Evolutionary conservation across 1,140 invertebrate genomes (phyloP).

Genomic region (Ceratina calcarata): DNA sequence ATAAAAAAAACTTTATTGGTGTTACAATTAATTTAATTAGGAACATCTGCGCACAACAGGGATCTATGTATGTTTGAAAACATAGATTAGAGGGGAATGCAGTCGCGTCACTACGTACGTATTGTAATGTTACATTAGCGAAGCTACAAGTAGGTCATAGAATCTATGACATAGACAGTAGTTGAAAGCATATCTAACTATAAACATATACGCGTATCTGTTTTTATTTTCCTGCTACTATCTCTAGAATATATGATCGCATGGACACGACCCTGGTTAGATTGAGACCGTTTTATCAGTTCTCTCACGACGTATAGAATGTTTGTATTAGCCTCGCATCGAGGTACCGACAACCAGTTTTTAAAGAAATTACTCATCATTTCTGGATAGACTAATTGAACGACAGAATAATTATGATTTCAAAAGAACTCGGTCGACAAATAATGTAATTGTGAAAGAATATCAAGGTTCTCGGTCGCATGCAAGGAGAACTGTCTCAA

Average conservation of each 20-base stretch:
- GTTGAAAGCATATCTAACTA: too few relatives aligned
- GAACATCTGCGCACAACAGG: background rate
- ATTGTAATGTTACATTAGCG: background rate
- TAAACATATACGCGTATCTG: background rate
- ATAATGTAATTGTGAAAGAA: background rate
- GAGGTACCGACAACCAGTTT: background rate
- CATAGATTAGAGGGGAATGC: background rate
- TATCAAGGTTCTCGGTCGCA: background rate
- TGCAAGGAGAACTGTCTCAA: too few relatives aligned
- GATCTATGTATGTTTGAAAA: background rate
- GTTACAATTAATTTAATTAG: background rate
- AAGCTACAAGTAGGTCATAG: background rate
- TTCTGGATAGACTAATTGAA: background rate
- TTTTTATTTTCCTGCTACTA: background rate
- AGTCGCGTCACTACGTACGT: background rate
- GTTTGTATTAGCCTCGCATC: constrained; percentile 3
- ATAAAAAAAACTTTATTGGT: too few relatives aligned
- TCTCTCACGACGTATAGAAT: background rate
- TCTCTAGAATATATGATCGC: background rate
- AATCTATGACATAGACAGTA: too few relatives aligned
- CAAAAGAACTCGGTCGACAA: background rate
- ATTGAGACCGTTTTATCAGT: constrained; percentile 26
- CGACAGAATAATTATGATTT: background rate
- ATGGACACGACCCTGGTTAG: background rate
- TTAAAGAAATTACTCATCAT: background rate